Evolutionary conservation across 2,797 vertebrate genomes (phyloP).

Genomic region (Muraenolepis orangiensis): DNA sequence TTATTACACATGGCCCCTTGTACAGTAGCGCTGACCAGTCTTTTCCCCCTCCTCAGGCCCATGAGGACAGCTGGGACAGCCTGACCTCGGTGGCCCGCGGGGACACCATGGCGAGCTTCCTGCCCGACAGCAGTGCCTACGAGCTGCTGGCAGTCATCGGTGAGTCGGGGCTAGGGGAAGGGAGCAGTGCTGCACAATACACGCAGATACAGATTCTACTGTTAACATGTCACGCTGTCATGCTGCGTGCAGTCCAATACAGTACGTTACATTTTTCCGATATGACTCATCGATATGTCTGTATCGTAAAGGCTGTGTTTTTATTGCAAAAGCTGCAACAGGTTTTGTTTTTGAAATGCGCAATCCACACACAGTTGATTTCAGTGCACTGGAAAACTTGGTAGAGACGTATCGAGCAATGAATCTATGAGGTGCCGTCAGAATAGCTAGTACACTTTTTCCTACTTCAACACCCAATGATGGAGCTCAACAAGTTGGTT

Average conservation of each 20-base stretch:
- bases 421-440: neutral
- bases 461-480: no score
- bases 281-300: neutral
- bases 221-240: neutral
- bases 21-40: neutral
- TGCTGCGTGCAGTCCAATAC: no score
- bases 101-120: slow-evolving; percentile 90
- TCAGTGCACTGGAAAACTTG: neutral
- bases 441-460: neutral
- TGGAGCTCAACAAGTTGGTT: no score
- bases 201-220: neutral
- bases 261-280: neutral
- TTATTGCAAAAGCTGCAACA: neutral
- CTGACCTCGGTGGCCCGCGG: slow-evolving; percentile 82
- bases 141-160: slow-evolving; percentile 88
- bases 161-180: slow-evolving; percentile 46
- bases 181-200: neutral
- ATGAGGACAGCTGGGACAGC: slow-evolving; percentile 93
- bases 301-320: neutral
- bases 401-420: neutral
- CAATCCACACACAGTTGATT: neutral
- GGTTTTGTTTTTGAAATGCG: neutral
- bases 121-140: slow-evolving; percentile 87
- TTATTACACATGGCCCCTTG: neutral
- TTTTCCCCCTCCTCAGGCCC: slow-evolving; percentile 68